Evolutionary conservation across 2,888 invertebrate genomes (phyloP).

Genomic region (Ypsolopha sequella): DNA sequence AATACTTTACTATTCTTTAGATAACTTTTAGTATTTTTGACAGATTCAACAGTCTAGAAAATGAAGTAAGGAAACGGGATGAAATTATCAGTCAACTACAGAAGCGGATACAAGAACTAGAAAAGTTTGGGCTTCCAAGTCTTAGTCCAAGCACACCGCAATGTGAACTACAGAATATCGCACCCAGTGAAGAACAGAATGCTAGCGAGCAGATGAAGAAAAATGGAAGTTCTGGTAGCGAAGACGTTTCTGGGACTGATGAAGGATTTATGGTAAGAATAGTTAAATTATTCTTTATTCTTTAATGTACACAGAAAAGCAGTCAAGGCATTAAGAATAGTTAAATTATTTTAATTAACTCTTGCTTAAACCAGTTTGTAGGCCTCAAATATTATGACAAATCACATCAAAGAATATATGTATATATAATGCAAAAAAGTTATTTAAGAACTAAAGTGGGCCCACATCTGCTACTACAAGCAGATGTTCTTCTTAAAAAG

Average conservation of each 20-base stretch:
- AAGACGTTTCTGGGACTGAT: conserved; percentile 50
- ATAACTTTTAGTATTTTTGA: not conserved
- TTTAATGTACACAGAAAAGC: too few relatives aligned
- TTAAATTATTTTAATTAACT: not conserved
- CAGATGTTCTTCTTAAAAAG: too few relatives aligned
- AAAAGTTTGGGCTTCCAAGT: conserved; percentile 46
- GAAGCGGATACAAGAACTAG: conserved; percentile 77
- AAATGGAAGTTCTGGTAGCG: conserved; percentile 57
- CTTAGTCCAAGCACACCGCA: conserved; percentile 16
- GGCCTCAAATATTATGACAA: too few relatives aligned
- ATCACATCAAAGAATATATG: too few relatives aligned
- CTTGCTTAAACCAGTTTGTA: not conserved
- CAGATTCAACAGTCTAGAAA: conserved; percentile 81
- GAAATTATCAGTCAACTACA: conserved; percentile 85
- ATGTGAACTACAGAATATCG: conserved; percentile 6
- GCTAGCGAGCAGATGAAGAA: conserved; percentile 16
- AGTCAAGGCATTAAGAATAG: too few relatives aligned
- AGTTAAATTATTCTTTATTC: too few relatives aligned
- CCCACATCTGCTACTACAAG: too few relatives aligned
- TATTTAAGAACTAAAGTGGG: too few relatives aligned
- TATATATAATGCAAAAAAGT: too few relatives aligned
- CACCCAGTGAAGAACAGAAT: conserved; percentile 10
- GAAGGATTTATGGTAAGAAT: conserved; percentile 60
- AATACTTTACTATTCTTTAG: not conserved
- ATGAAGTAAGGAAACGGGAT: conserved; percentile 84